Conservation (phyloP, 2,113 vertebrate species). For the Thryonomys swinderianus region DNA sequence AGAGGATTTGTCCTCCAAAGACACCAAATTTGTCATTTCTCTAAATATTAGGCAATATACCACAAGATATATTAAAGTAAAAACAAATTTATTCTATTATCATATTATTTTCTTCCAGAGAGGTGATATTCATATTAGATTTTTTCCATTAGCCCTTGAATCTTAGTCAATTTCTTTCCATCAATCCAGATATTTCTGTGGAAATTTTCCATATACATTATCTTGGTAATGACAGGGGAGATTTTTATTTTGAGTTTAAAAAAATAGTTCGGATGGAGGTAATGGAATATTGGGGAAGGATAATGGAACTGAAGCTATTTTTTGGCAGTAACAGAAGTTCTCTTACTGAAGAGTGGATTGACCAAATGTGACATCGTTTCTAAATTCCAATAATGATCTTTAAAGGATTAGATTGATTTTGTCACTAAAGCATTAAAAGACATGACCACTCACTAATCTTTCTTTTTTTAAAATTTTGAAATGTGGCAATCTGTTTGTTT, state of each 20-base stretch:
- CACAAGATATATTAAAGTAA: background rate
- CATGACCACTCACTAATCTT: background rate
- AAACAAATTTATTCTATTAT: background rate
- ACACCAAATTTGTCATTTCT: background rate
- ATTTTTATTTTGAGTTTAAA: background rate
- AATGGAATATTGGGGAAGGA: background rate
- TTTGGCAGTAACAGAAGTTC: background rate
- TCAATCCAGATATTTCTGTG: slow-evolving; percentile 18
- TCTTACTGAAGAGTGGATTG: background rate
- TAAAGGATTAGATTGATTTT: slow-evolving; percentile 15
- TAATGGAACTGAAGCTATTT: background rate
- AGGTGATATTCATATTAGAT: background rate
- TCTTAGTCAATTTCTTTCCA: background rate
- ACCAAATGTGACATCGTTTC: background rate
- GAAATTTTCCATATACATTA: background rate
- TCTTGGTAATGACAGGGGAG: background rate
- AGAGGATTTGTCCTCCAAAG: background rate
- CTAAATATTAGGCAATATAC: background rate
- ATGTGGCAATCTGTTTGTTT: slow-evolving; percentile 12
- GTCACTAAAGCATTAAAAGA: slow-evolving; percentile 22
- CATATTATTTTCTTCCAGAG: background rate
- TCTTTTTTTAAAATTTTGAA: slow-evolving; percentile 38
- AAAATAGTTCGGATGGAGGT: background rate
- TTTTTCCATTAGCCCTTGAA: slow-evolving; percentile 28
- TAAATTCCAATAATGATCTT: background rate